Evolutionary conservation across 1,140 invertebrate genomes (phyloP).

Genomic region (Anoplophora glabripennis): DNA sequence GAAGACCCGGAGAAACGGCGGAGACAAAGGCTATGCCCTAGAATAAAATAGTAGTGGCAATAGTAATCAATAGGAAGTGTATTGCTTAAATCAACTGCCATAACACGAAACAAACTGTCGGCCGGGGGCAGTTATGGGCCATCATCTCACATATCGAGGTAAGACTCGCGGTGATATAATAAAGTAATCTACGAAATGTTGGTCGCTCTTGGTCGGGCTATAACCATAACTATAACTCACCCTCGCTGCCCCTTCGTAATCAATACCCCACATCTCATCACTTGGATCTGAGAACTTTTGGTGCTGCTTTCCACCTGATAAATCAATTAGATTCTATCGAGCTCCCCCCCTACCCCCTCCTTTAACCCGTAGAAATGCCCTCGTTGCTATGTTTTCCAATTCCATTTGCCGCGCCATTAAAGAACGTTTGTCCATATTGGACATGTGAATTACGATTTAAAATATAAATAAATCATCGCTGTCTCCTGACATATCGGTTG

Average conservation of each 20-base stretch:
- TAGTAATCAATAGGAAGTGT: constrained; percentile 43
- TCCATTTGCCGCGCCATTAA: too few relatives aligned
- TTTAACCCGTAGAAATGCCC: too few relatives aligned
- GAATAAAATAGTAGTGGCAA: constrained; percentile 34
- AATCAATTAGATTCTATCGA: constrained; percentile 7
- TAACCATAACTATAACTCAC: constrained; percentile 50
- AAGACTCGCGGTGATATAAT: constrained; percentile 45
- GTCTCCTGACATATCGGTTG: too few relatives aligned
- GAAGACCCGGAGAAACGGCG: constrained; percentile 16
- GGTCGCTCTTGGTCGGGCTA: constrained; percentile 36
- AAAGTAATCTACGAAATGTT: constrained; percentile 47
- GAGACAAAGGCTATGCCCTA: background rate
- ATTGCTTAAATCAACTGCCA: constrained; percentile 45
- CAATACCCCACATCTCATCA: constrained; percentile 16
- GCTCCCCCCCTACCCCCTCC: too few relatives aligned
- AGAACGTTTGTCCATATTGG: too few relatives aligned
- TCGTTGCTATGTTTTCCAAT: too few relatives aligned
- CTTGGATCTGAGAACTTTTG: constrained; percentile 15
- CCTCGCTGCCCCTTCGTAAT: constrained; percentile 28
- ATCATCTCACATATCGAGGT: constrained; percentile 47
- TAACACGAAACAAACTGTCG: constrained; percentile 46
- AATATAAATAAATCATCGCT: too few relatives aligned
- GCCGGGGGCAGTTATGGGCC: constrained; percentile 42
- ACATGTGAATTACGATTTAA: too few relatives aligned
- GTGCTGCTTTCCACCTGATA: constrained; percentile 16